Percentiles rank a stretch among this genome's conserved stretches.
phyloP scores from a whole-genome alignment of 2,797 vertebrate genomes.

The Falco novaeseelandiae region DNA sequence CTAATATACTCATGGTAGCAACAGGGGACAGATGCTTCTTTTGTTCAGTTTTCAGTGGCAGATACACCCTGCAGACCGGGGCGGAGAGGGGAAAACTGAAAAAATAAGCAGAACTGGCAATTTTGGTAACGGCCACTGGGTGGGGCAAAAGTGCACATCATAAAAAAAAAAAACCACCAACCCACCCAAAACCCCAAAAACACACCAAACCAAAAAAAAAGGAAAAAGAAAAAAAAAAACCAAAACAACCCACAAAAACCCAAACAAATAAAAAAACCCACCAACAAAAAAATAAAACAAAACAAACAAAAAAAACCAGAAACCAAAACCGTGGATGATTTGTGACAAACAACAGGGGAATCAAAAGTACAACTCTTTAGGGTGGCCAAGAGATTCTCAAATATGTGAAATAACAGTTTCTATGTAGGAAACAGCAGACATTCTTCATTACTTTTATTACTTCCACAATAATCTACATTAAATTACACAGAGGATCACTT shows the following conservation, averaged over 20 bases:
- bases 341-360: neutral
- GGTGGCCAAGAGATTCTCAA: neutral
- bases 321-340: neutral
- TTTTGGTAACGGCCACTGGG: slow-evolving; percentile 57
- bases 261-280: no score
- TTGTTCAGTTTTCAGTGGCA: slow-evolving; percentile 27
- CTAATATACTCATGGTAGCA: slow-evolving; percentile 26
- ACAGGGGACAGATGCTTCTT: slow-evolving; percentile 36
- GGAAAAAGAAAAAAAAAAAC: neutral
- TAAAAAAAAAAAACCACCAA: neutral
- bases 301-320: neutral
- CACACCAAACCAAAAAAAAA: neutral
- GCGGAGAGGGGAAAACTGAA: neutral
- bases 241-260: neutral
- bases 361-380: neutral
- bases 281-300: no score
- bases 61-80: neutral
- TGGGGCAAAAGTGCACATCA: slow-evolving; percentile 65
- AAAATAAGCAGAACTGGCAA: neutral
- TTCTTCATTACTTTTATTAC: neutral
- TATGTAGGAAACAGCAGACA: neutral
- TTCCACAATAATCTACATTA: neutral
- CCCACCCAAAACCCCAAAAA: no score
- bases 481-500: neutral
- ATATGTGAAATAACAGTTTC: neutral